Evolutionary conservation across 2,888 invertebrate genomes (phyloP).

Genomic region (Nemurella pictetii): DNA sequence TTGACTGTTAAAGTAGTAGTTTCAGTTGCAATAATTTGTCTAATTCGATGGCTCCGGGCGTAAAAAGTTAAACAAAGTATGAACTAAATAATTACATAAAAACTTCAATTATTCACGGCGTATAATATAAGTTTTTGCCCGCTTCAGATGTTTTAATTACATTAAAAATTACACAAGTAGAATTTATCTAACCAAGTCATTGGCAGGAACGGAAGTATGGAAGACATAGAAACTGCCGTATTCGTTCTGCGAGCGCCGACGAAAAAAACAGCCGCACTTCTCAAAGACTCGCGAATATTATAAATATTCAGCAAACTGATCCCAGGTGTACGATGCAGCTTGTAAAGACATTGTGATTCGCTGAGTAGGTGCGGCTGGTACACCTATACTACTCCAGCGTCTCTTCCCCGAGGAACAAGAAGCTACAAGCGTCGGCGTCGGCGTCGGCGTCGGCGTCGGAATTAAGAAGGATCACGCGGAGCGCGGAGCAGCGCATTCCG

Average conservation of each 20-base stretch:
- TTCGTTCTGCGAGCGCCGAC: background rate
- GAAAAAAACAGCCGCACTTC: background rate
- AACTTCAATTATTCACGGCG: background rate
- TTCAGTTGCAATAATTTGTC: background rate
- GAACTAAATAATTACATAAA: background rate
- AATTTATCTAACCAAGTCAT: background rate
- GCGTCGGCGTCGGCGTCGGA: background rate
- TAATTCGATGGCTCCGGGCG: background rate
- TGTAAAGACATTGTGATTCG: background rate
- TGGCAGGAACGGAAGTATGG: background rate
- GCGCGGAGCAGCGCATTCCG: background rate
- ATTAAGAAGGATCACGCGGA: background rate
- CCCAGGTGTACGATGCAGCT: background rate
- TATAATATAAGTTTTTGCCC: background rate
- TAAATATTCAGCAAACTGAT: constrained; percentile 11
- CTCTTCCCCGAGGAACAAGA: too few species aligned
- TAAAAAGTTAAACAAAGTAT: background rate
- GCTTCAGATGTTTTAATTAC: background rate
- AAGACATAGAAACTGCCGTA: background rate
- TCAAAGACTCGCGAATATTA: background rate
- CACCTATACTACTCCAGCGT: too few species aligned
- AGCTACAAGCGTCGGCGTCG: too few species aligned
- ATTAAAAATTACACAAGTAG: background rate
- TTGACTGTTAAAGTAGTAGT: background rate
- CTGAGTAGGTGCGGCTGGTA: background rate